Evolutionary conservation across 2,113 vertebrate genomes (phyloP), one percentile per base, ranked within the genome.

Genomic region (Toxostoma redivivum): DNA sequence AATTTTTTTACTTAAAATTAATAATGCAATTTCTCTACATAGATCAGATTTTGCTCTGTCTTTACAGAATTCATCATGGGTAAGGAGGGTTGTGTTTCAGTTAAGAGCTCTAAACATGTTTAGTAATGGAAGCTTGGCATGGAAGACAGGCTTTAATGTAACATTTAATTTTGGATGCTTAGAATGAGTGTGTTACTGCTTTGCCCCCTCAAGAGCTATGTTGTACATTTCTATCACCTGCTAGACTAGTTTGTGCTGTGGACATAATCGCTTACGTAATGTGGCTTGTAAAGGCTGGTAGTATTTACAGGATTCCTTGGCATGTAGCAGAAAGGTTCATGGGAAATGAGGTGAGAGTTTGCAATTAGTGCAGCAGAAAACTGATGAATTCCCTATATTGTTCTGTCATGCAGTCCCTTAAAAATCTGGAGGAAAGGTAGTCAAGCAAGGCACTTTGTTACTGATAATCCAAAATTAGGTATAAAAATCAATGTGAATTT

Each of bases 71-170:
- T 80, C 30, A 33, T 4, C 0, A 8, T 0, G 2, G 9, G 9
- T 53, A 37, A 30, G 35, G 35, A 70, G 15, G 6, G 11, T 18
- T 90, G 13, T 10, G 4, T 78, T 77, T 65, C 28, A 30, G 4
- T 72, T 35, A 17, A 44, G 40, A 54, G 27, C 6, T 66, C 8
- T 61, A 44, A 44, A 61, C 3, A 5, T 0, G 0, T 42, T 42
- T 51, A 47, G 7, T 40, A 19, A 44, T 65, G 19, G 42, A 54
- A 77, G 12, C 25, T 72, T 30, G 6, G 1, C 7, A 6, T 48
- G 24, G 44, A 77, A 80, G 64, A 27, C 3, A 37, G 25, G 6
- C 18, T 86, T 12, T 56, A 38, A 11, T 66, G 20, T 51, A 57
- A 33, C 5, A 47, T 72, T 17, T 67, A 12, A 30, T 69, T 86